Conservation (phyloP, 2,113 vertebrate genomes). For the Ptyas mucosa region DNA sequence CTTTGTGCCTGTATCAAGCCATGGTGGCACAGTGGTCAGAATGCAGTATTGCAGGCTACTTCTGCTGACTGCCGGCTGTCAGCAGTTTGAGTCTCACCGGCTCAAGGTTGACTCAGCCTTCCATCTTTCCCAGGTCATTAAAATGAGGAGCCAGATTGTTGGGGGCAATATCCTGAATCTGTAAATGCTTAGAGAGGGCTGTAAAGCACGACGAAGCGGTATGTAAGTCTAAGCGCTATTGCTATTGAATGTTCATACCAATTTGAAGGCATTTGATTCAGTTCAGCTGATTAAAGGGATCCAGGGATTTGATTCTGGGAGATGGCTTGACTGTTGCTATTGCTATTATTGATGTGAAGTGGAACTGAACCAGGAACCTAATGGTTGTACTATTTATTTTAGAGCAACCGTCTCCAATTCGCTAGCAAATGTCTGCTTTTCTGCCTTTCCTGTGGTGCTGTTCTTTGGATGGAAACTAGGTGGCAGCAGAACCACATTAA, state of each 20-base stretch:
- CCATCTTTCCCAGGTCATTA: not conserved
- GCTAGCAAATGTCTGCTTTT: slow-evolving; percentile 29
- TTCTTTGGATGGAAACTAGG: slow-evolving; percentile 44
- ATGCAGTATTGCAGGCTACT: not conserved
- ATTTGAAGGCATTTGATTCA: not conserved
- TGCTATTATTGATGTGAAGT: slow-evolving; percentile 4
- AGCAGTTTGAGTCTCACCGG: not conserved
- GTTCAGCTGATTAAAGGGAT: not conserved
- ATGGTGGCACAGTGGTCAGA: not conserved
- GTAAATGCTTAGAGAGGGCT: not conserved
- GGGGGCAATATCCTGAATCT: not conserved
- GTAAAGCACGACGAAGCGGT: not conserved
- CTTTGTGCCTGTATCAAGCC: not conserved
- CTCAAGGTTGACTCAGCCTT: not conserved
- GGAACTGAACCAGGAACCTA: not conserved
- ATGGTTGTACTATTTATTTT: slow-evolving; percentile 30
- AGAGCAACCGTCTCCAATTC: slow-evolving; percentile 28
- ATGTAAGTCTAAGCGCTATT: not conserved
- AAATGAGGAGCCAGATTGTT: not conserved
- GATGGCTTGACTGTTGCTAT: not conserved
- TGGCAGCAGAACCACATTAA: slow-evolving; percentile 53
- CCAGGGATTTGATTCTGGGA: not conserved
- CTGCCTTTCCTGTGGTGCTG: not conserved
- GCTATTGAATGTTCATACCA: not conserved
- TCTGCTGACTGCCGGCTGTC: not conserved